Evolutionary conservation across 2,888 invertebrate genomes (phyloP).

Genomic region (Tachina lurida): DNA sequence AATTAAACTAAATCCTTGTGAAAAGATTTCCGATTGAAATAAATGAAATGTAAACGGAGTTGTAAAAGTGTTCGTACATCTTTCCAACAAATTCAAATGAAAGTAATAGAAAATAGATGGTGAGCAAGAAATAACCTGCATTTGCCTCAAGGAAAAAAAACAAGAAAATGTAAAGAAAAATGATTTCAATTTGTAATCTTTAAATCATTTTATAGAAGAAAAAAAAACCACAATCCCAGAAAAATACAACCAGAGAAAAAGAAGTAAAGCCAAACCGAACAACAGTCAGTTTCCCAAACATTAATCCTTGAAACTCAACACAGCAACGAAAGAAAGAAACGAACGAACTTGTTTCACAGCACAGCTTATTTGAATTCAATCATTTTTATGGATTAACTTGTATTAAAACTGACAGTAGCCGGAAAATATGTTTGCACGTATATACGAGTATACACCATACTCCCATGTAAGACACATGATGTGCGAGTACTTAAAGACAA

Average conservation of each 20-base stretch:
- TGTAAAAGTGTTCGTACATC: slow-evolving; percentile 12
- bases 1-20: slow-evolving; percentile 54
- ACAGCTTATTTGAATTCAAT: slow-evolving; percentile 68
- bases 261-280: not conserved
- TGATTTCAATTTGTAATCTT: slow-evolving; percentile 70
- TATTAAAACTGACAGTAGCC: slow-evolving; percentile 71
- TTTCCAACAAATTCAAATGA: slow-evolving; percentile 53
- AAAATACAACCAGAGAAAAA: not conserved
- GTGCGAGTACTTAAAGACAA: slow-evolving; percentile 45
- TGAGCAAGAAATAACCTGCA: slow-evolving; percentile 14
- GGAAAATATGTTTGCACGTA: slow-evolving; percentile 36
- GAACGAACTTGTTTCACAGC: slow-evolving; percentile 22
- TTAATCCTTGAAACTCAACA: slow-evolving; percentile 51
- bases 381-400: slow-evolving; percentile 70
- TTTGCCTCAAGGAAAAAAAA: slow-evolving; percentile 21
- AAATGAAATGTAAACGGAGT: slow-evolving; percentile 55
- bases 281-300: slow-evolving; percentile 46
- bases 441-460: not conserved
- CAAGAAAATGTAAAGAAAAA: slow-evolving; percentile 48
- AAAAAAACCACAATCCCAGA: slow-evolving; percentile 9
- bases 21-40: slow-evolving; percentile 34
- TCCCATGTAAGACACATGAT: slow-evolving; percentile 25
- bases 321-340: slow-evolving; percentile 8
- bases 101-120: slow-evolving; percentile 38
- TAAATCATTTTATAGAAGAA: slow-evolving; percentile 34